Base-by-base conservation (phyloP, 1,140 invertebrate genomes). In the Argopecten irradians region DNA sequence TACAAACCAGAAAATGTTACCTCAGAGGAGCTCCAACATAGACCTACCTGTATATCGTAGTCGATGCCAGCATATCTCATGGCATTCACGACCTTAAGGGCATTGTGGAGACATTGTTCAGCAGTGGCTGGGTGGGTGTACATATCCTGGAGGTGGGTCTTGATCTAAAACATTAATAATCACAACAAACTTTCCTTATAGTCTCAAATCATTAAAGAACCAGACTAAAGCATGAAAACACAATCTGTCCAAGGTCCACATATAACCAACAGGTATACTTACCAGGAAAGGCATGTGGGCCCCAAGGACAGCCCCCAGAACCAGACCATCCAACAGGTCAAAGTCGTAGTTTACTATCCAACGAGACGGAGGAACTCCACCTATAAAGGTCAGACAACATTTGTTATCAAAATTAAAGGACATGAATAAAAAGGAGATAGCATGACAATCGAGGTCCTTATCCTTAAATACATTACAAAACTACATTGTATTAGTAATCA, bases 301-400 rank as follows among this genome's bases (percentile, higher is more conserved):
- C 34, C 95, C 95, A 35, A 96, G 84, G 9, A 94, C 92, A 34
- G 95, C 92, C 32, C 89, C 95, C 32, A 96, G n/a, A 9, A 95
- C 95, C 34, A 96, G 88, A 19, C 95, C 95, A 93, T 96, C 95
- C 55, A 95, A 89, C 11, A 96, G 91, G 88, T 96, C 95, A 94
- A 94, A 93, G 89, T 96, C 95, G 93, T 95, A 96, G 91, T 96
- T 96, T 19, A 96, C 95, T 85, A 96, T 94, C 95, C 95, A 96
- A 33, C 95, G 91, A 35, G 94, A 91, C 16, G 94, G 91, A 43
- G 95, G 94, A 0, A 94, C 89, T 0, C 92, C 93, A 89, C 94
- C 94, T 94, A 82, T 7, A 92, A 89, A 41, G 71, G 22, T 33
- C 35, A 28, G 0, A 0, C 22, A 32, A 89, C 9, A 55, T 34